phyloP scores from a whole-genome alignment of 2,888 invertebrate species.

The Trachelus tabidus region DNA sequence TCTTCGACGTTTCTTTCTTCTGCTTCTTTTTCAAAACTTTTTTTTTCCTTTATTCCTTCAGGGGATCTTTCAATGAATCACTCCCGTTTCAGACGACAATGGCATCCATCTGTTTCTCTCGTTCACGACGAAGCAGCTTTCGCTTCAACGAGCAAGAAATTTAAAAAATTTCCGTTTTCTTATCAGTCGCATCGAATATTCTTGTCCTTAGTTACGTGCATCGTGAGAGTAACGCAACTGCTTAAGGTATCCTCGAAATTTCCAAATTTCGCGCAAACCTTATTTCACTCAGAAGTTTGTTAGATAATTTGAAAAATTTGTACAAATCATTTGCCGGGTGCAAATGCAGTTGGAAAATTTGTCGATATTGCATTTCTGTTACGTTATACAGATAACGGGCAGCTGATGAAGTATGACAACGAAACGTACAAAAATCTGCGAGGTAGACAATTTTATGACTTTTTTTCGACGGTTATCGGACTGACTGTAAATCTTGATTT shows the following conservation, averaged over 20 bases:
- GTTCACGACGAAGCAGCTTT: background rate
- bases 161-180: background rate
- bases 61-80: constrained; percentile 13
- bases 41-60: background rate
- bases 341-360: background rate
- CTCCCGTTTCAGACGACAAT: constrained; percentile 12
- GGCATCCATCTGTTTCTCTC: background rate
- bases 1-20: background rate
- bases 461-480: background rate
- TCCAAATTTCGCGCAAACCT: background rate
- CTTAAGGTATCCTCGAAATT: background rate
- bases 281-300: background rate
- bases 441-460: background rate
- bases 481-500: background rate
- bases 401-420: background rate
- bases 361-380: background rate
- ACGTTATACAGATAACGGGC: background rate
- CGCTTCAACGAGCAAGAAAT: background rate
- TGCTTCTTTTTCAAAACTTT: background rate
- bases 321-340: background rate
- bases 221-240: background rate
- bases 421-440: background rate
- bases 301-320: background rate
- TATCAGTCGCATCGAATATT: background rate
- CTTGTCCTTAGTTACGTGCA: background rate